These are phyloP conservation scores for Drosophila mulleri DNA, from an alignment of 2,888 invertebrate genomes.

Conservation along the genomic window DNA sequence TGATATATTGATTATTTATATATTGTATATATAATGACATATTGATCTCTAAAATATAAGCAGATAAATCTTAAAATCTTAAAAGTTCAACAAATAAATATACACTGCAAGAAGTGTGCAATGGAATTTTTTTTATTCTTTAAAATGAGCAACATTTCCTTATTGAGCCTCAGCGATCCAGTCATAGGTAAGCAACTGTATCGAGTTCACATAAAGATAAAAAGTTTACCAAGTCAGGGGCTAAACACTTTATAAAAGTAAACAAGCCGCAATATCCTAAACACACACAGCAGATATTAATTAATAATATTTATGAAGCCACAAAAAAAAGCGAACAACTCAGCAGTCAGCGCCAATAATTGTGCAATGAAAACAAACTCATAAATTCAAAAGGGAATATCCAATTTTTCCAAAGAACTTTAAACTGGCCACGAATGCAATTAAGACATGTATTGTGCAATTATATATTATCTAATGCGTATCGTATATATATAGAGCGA, in stretches of 20 bases:
- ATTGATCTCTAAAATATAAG: too few species aligned
- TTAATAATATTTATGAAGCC: constrained; percentile 18
- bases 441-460: not conserved
- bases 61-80: too few species aligned
- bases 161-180: too few species aligned
- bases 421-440: constrained; percentile 7
- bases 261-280: constrained; percentile 2
- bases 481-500: not conserved
- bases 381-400: constrained; percentile 37
- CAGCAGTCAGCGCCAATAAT: not conserved
- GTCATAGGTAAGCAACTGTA: not conserved
- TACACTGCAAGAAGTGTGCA: not conserved
- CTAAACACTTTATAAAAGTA: not conserved
- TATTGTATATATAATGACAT: too few species aligned
- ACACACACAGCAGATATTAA: not conserved
- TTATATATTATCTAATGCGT: not conserved
- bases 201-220: not conserved
- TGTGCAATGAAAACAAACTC: constrained; percentile 33
- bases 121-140: not conserved
- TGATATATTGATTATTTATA: too few species aligned
- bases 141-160: not conserved
- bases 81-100: not conserved
- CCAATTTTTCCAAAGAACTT: constrained; percentile 5
- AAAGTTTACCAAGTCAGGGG: not conserved
- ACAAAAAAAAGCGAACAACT: not conserved